Base-by-base conservation (phyloP, 2,888 invertebrate species). In the Strigamia transsilvanica region DNA sequence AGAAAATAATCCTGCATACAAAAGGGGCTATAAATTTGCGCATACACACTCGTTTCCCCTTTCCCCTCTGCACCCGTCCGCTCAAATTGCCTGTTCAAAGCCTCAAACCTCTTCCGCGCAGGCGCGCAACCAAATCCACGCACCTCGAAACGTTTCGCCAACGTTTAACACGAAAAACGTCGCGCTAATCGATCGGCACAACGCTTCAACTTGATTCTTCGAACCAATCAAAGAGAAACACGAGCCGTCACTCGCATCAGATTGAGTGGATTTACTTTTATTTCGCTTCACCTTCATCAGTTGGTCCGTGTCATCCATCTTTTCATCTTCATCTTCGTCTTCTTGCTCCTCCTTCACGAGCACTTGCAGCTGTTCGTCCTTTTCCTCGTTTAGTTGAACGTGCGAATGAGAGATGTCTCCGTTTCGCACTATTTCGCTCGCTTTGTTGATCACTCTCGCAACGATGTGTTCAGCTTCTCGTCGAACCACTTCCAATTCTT, bases 141-240 rank as follows among this genome's bases (percentile, higher is more conserved):
- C 13, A 42, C 10, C 10, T 42, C 42, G 34, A 34, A 34, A 34
- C 34, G 34, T 42, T 42, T 12, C 15, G 7, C 13, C 12, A 15
- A 42, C 42, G 13, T 13, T 13, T 13, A n/a, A n/a, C n/a, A n/a
- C n/a, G n/a, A n/a, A n/a, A n/a, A n/a, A n/a, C n/a, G n/a, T n/a
- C n/a, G n/a, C n/a, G n/a, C n/a, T n/a, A n/a, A n/a, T n/a, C n/a
- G n/a, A n/a, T n/a, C n/a, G 2, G 10, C 9, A 18, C 3, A 2
- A n/a, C 61, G 61, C 18, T 61, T 61, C 61, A 61, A 61, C 4
- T 18, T 61, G 61, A 61, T 61, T 61, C 3, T 61, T 61, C 18
- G 61, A 61, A 61, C 61, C 61, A 61, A 61, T 61, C 61, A 61
- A 61, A 61, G n/a, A n/a, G 18, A 61, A 61, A 61, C 61, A 61